These are phyloP conservation scores for Aegithalos caudatus DNA, from an alignment of 2,113 vertebrate genomes.

Conservation along the genomic window DNA sequence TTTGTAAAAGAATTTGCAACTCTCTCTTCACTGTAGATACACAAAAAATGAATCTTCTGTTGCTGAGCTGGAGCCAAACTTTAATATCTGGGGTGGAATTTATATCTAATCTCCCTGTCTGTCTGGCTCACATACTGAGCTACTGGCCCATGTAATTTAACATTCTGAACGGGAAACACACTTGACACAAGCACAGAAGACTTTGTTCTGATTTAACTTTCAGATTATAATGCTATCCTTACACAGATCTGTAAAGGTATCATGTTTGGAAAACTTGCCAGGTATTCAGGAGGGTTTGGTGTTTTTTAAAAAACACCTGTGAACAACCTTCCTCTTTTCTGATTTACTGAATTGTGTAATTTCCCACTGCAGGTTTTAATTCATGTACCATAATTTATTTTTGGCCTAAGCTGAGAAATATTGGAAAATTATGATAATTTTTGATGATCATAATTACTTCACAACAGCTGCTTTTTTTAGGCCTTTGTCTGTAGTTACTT, in stretches of 20 bases:
- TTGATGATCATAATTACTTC: background rate
- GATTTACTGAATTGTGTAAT: background rate
- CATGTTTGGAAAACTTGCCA: background rate
- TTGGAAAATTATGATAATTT: background rate
- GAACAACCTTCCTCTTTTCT: background rate
- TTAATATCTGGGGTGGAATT: background rate
- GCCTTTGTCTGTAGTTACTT: background rate
- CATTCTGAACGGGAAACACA: background rate
- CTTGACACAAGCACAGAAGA: background rate
- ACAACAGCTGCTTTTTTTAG: background rate
- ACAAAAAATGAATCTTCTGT: background rate
- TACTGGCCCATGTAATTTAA: background rate
- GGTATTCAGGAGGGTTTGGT: background rate
- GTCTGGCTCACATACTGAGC: background rate
- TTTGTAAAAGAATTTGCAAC: background rate
- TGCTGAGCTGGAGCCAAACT: background rate
- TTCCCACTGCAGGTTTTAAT: background rate
- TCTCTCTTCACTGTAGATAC: background rate
- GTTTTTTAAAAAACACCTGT: background rate
- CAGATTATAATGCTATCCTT: background rate
- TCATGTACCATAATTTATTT: background rate
- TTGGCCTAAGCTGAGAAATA: background rate
- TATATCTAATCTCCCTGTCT: background rate
- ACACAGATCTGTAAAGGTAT: background rate
- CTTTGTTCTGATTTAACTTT: background rate